Base-by-base conservation (phyloP, 2,888 invertebrate species). In the Hemicrepidius hirtus region DNA sequence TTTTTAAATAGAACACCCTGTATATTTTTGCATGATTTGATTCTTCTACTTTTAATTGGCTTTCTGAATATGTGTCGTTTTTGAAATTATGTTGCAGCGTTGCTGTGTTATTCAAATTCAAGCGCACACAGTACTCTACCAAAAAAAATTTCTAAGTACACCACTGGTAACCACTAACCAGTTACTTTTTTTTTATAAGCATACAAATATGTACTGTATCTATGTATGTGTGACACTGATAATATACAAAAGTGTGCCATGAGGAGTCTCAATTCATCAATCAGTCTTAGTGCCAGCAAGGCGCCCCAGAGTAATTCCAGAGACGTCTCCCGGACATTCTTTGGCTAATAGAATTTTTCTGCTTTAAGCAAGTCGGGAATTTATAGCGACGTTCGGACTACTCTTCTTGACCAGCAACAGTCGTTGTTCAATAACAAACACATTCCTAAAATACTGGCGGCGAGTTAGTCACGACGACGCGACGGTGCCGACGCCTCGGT, bases 391-490 rank as follows among this genome's bases (percentile, higher is more conserved):
- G 59, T 65, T 37, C 35, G 41, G n/a, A 57, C 65, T 59, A 6
- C 32, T n/a, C n/a, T 13, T 12, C 41, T 37, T 50, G 60, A 60
- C 68, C 64, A 20, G 57, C 57, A 63, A 67, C 67, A 62, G 35
- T 44, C 66, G 44, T 55, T 63, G 59, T 64, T 74, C 76, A 69
- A 75, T 72, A 75, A 73, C 73, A 74, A 75, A 74, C 72, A 57
- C 75, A 75, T 75, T 75, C 76, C 73, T 74, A 64, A 75, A 76
- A 76, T 76, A 73, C 76, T 75, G 71, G 59, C 73, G 71, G 69
- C 66, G 68, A 32, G 68, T 75, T 76, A 73, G 73, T 69, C 73
- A 76, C 71, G 63, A 60, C 76, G 76, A 55, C 76, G 76, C 76
- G 76, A 75, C 76, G 75, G 67, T 67, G 68, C 62, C 72, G 75